Evolutionary conservation across 2,888 invertebrate genomes (phyloP).

Genomic region (Drosophila paramelanica): DNA sequence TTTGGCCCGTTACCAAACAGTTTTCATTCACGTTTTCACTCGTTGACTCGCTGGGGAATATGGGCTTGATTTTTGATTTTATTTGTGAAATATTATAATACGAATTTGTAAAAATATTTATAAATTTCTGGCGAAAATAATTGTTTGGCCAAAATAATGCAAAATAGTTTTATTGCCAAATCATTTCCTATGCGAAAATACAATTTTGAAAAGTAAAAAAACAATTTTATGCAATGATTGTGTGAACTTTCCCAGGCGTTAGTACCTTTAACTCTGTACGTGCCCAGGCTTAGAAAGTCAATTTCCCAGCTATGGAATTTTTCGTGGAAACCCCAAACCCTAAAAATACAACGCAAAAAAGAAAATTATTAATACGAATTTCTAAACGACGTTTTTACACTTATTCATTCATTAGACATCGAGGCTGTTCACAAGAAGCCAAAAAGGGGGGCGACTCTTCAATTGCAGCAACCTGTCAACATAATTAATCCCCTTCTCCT

Average conservation of each 20-base stretch:
- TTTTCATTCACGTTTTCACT: slow-evolving; percentile 53
- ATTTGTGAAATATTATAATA: slow-evolving; percentile 36
- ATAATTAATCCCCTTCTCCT: slow-evolving; percentile 66
- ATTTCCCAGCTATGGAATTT: slow-evolving; percentile 23
- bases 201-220: slow-evolving; percentile 18
- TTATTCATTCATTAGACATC: slow-evolving; percentile 39
- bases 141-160: slow-evolving; percentile 38
- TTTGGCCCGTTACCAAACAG: slow-evolving; percentile 39
- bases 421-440: background rate
- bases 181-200: slow-evolving; percentile 70
- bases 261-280: slow-evolving; percentile 40
- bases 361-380: slow-evolving; percentile 48
- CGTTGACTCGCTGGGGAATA: slow-evolving; percentile 43
- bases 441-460: slow-evolving; percentile 34
- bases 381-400: slow-evolving; percentile 37
- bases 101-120: slow-evolving; percentile 47
- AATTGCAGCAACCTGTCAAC: slow-evolving; percentile 73
- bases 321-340: slow-evolving; percentile 43
- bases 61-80: slow-evolving; percentile 20
- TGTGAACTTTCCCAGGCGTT: slow-evolving; percentile 26
- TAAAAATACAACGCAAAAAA: slow-evolving; percentile 23
- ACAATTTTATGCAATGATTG: slow-evolving; percentile 59
- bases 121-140: slow-evolving; percentile 69
- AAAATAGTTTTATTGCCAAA: slow-evolving; percentile 37
- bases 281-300: slow-evolving; percentile 31